Conservation (phyloP, 1,140 invertebrate species). For the Palaemon carinicauda region DNA sequence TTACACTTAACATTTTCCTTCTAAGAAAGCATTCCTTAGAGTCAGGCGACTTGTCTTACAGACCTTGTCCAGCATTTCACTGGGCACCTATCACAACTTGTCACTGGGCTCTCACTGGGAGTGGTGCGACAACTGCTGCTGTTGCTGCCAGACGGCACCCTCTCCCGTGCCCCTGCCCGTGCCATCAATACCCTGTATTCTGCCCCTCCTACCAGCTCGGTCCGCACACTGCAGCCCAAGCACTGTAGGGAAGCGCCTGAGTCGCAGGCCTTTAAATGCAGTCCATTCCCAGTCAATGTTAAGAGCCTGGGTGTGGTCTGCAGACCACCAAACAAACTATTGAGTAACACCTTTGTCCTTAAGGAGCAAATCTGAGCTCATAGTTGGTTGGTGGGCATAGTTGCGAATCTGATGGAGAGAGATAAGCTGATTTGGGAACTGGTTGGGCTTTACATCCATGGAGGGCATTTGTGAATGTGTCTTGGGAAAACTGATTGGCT, state of each 20-base stretch:
- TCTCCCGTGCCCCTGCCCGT: constrained; percentile 55
- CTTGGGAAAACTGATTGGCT: constrained; percentile 84
- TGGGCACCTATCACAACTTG: constrained; percentile 56
- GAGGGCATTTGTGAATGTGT: constrained; percentile 66
- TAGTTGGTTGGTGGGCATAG: constrained; percentile 88
- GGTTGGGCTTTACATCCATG: constrained; percentile 68
- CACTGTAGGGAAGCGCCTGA: constrained; percentile 54
- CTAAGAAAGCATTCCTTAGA: constrained; percentile 53
- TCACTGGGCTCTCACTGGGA: constrained; percentile 50
- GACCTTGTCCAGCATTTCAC: constrained; percentile 54
- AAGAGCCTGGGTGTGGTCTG: constrained; percentile 41
- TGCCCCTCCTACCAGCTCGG: constrained; percentile 48
- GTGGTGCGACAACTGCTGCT: constrained; percentile 30
- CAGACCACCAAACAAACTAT: constrained; percentile 51
- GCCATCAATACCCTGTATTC: constrained; percentile 56
- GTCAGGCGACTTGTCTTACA: constrained; percentile 56
- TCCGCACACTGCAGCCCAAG: constrained; percentile 41
- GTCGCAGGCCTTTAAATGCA: constrained; percentile 21
- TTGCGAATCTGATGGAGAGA: constrained; percentile 96
- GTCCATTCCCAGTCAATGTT: constrained; percentile 41
- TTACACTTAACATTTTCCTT: constrained; percentile 53
- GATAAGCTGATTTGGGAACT: constrained; percentile 92
- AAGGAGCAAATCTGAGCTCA: constrained; percentile 69
- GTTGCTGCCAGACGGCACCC: constrained; percentile 45
- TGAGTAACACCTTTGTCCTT: constrained; percentile 68